A percentile compares a stretch with the other conserved stretches of the same genome.
These are phyloP conservation scores for Galbula dea DNA, from an alignment of 2,113 vertebrate genomes.

Conservation along the genomic window DNA sequence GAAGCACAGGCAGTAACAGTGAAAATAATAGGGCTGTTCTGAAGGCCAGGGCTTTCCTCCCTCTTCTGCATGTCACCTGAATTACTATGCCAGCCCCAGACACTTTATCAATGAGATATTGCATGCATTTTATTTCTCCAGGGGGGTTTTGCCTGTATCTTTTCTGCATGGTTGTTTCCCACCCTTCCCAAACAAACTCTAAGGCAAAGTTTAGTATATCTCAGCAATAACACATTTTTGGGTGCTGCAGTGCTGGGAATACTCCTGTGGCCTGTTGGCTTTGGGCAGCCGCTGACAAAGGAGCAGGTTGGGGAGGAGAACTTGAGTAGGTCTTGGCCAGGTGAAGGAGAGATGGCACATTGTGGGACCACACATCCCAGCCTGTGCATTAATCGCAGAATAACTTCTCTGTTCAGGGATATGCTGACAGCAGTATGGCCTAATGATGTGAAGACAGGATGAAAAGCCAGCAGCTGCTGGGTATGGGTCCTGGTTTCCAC, in stretches of 20 bases:
- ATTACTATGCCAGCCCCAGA: neutral
- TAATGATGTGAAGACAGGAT: neutral
- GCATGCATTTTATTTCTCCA: slow-evolving; percentile 18
- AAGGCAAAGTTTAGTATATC: neutral
- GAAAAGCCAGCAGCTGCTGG: neutral
- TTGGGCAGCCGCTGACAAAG: neutral
- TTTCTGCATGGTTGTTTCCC: neutral
- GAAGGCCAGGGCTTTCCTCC: neutral
- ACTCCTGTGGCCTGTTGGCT: neutral
- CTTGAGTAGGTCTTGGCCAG: neutral
- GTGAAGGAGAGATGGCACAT: neutral
- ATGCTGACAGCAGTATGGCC: neutral
- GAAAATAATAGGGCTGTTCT: neutral
- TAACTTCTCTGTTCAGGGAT: neutral
- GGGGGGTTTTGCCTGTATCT: neutral
- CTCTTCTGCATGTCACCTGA: accelerated
- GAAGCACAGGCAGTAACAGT: neutral
- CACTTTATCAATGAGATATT: neutral
- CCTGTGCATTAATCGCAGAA: neutral
- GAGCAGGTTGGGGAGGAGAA: neutral
- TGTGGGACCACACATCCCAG: neutral
- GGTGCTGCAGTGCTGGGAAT: neutral
- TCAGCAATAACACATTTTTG: neutral
- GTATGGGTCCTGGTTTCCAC: neutral
- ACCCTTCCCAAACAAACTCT: neutral